Evolutionary conservation across 2,113 vertebrate genomes (phyloP).

Genomic region (Otus sunia): DNA sequence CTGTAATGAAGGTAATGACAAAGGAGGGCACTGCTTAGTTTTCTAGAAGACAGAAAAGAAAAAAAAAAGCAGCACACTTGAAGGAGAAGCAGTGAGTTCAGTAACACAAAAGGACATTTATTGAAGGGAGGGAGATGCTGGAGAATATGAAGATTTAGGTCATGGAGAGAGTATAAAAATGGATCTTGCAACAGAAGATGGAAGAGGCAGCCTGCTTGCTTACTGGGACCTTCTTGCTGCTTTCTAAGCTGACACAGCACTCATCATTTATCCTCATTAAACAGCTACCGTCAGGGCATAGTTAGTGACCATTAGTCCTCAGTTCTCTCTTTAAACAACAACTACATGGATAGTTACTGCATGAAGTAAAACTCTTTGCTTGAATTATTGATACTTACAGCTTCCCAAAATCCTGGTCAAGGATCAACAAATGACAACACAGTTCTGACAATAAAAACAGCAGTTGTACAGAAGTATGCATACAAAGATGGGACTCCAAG

Average conservation of each 20-base stretch:
- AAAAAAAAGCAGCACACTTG: neutral
- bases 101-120: neutral
- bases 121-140: neutral
- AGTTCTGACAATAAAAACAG: neutral
- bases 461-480: neutral
- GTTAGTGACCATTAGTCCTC: neutral
- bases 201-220: neutral
- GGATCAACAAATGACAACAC: neutral
- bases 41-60: neutral
- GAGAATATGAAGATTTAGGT: neutral
- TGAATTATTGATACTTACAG: neutral
- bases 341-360: neutral
- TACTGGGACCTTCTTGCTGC: neutral
- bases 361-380: neutral
- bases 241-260: neutral
- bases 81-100: neutral
- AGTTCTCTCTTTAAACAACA: neutral
- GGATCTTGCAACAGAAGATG: neutral
- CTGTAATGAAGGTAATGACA: neutral
- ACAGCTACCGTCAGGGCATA: neutral
- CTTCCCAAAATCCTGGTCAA: neutral
- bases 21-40: neutral
- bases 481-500: neutral
- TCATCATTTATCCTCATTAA: constrained; percentile 46
- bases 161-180: constrained; percentile 16